Percentiles rank a stretch among this genome's conserved stretches.
These are phyloP conservation scores for Aphodius sticticus DNA, from an alignment of 2,888 invertebrate species.

Conservation along the genomic window DNA sequence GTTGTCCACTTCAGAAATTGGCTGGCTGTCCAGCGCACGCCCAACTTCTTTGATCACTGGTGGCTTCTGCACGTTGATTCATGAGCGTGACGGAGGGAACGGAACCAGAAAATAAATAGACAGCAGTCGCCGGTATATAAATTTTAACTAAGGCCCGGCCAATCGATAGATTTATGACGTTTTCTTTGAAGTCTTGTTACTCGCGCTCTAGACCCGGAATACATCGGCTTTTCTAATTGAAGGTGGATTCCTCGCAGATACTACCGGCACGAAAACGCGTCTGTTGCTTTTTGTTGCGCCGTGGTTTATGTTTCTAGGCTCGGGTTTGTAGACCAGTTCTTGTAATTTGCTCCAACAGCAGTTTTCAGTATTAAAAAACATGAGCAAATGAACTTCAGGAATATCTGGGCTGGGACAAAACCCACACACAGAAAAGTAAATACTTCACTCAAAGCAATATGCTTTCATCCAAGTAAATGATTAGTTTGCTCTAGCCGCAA, in stretches of 20 bases:
- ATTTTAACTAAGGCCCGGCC: background rate
- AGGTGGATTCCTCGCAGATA: background rate
- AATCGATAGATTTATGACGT: background rate
- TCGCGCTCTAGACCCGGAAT: background rate
- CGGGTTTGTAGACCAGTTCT: background rate
- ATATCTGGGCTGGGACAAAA: no score
- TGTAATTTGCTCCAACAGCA: background rate
- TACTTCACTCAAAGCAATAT: no score
- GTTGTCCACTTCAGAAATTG: constrained; percentile 50
- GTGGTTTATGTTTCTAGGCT: background rate
- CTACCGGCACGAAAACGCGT: no score
- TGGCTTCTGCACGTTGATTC: background rate
- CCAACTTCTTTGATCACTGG: constrained; percentile 30
- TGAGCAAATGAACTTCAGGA: no score
- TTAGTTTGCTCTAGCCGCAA: no score
- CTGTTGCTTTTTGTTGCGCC: background rate
- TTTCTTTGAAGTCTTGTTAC: constrained; percentile 4
- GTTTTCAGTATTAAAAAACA: no score
- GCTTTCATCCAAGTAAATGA: no score
- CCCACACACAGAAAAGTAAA: no score
- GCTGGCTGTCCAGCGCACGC: constrained; percentile 36
- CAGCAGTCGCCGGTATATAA: background rate
- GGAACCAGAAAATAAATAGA: background rate
- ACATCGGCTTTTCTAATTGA: background rate
- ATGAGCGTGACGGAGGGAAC: background rate